These are phyloP conservation scores for Acheta domesticus DNA, from an alignment of 2,888 invertebrate species.

Conservation along the genomic window DNA sequence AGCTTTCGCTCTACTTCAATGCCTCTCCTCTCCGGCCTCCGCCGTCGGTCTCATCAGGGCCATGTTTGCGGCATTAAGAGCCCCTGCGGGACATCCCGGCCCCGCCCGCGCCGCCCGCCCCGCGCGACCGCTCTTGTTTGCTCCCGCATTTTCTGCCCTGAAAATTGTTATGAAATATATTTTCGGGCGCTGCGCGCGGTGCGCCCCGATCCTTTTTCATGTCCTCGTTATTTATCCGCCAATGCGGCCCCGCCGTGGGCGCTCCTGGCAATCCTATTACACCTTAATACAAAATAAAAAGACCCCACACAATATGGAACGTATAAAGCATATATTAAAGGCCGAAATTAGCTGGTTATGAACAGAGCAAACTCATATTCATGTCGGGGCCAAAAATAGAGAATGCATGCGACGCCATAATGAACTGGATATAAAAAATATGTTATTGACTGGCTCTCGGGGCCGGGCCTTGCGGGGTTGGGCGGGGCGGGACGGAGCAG, in stretches of 20 bases:
- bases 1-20: too few species aligned
- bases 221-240: conserved; percentile 2
- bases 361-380: background rate
- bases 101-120: too few species aligned
- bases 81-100: too few species aligned
- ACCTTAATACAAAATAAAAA: conserved; percentile 18
- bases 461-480: background rate
- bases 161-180: conserved; percentile 1
- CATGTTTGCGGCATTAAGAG: too few species aligned
- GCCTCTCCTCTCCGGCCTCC: too few species aligned
- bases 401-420: background rate
- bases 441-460: conserved; percentile 3
- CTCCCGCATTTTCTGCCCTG: background rate
- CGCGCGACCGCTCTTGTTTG: background rate
- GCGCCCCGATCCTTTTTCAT: background rate
- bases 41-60: too few species aligned
- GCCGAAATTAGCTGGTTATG: conserved; percentile 18
- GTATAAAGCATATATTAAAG: background rate
- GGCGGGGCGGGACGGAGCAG: background rate
- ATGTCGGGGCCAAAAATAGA: background rate
- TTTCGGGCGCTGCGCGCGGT: background rate
- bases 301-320: background rate
- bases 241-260: background rate
- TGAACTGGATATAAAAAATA: background rate
- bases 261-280: background rate